A percentile compares a stretch with the other conserved stretches of the same genome.
These are phyloP conservation scores for Plectropomus leopardus DNA, from an alignment of 2,113 vertebrate genomes.

Conservation along the genomic window DNA sequence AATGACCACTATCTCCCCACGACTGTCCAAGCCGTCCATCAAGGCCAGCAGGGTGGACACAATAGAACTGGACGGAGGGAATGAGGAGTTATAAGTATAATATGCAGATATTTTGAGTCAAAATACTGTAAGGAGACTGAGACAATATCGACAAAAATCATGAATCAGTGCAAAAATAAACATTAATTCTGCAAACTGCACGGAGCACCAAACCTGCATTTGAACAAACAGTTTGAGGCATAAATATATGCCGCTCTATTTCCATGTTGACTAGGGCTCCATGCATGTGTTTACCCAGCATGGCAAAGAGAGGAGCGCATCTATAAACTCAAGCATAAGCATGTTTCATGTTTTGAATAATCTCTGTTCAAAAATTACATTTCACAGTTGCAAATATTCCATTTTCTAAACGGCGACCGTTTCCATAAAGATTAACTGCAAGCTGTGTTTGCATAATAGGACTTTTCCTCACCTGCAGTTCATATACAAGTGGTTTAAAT, in stretches of 20 bases:
- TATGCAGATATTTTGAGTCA: not conserved
- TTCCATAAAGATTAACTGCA: not conserved
- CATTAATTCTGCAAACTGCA: conserved; percentile 31
- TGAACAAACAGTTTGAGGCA: conserved; percentile 3
- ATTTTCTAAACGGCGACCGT: not conserved
- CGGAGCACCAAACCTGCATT: conserved; percentile 4
- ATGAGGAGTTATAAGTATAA: not conserved
- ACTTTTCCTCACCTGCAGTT: not conserved
- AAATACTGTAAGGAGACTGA: not conserved
- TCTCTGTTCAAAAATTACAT: conserved; percentile 1
- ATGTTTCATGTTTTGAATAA: conserved; percentile 15
- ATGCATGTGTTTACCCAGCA: conserved; percentile 8
- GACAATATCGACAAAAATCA: conserved; percentile 15
- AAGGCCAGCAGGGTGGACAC: conserved; percentile 98
- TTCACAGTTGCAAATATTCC: conserved; percentile 26
- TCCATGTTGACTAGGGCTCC: not conserved
- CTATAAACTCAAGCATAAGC: not conserved
- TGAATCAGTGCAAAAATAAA: not conserved
- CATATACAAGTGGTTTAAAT: conserved; percentile 3
- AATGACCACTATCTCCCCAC: conserved; percentile 99
- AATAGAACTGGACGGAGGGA: conserved; percentile 89
- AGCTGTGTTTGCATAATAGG: conserved; percentile 21
- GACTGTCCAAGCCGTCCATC: conserved; percentile 99
- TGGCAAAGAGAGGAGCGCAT: conserved; percentile 4
- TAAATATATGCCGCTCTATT: not conserved